A percentile compares a stretch with the other conserved stretches of the same genome.
These are phyloP conservation scores for Urocynchramus pylzowi DNA, from an alignment of 2,113 vertebrate species.

Conservation along the genomic window DNA sequence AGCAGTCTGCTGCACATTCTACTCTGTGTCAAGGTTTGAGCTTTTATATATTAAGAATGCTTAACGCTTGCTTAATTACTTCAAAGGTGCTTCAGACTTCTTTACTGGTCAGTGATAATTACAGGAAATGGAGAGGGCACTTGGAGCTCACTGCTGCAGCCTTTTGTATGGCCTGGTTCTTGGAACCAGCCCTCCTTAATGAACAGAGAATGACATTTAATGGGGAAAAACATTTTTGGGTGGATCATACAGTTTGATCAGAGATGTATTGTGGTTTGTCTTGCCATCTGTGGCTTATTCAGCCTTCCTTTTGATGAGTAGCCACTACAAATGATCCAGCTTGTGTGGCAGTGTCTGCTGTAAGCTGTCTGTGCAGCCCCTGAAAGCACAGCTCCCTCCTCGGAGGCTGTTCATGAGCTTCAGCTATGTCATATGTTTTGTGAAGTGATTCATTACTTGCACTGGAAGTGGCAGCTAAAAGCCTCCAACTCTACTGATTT, in stretches of 20 bases:
- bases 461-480: slow-evolving; percentile 28
- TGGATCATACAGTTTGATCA: neutral
- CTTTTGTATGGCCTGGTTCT: neutral
- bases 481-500: neutral
- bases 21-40: neutral
- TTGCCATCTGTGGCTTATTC: neutral
- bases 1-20: neutral
- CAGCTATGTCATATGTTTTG: slow-evolving; percentile 27
- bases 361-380: neutral
- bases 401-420: neutral
- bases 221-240: neutral
- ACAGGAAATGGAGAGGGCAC: neutral
- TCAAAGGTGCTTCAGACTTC: neutral
- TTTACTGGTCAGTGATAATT: neutral
- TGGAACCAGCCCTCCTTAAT: neutral
- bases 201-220: neutral
- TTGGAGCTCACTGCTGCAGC: neutral
- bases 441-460: slow-evolving; percentile 37
- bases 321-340: neutral
- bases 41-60: neutral
- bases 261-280: neutral
- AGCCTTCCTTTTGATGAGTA: slow-evolving; percentile 32
- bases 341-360: neutral
- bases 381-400: neutral
- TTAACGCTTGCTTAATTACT: neutral